These are phyloP conservation scores for Chondrosia reniformis DNA, from an alignment of 37 sponge, comb jelly and placozoan species.

Conservation along the genomic window DNA sequence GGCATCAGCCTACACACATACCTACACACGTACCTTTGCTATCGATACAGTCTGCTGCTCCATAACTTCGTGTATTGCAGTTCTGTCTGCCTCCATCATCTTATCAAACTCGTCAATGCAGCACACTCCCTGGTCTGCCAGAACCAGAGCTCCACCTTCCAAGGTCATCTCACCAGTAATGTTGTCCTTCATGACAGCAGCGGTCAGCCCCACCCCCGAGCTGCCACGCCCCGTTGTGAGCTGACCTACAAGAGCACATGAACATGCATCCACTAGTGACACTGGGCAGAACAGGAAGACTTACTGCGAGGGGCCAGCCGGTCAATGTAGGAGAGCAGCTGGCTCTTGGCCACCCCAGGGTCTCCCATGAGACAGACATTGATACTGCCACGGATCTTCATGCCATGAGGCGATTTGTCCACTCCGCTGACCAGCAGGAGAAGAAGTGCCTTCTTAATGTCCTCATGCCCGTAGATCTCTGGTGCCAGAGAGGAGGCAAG, in stretches of 20 bases:
- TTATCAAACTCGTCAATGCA: slow-evolving; percentile 99
- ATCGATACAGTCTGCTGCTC: slow-evolving; percentile 99
- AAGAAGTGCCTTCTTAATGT: slow-evolving; percentile 95
- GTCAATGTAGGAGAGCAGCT: slow-evolving; percentile 94
- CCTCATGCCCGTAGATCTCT: slow-evolving; percentile 98
- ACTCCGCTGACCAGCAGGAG: slow-evolving; percentile 96
- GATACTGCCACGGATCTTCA: slow-evolving; percentile 97
- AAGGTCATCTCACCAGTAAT: slow-evolving; percentile 94
- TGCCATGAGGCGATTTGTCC: slow-evolving; percentile 90
- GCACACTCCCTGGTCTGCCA: slow-evolving; percentile 97
- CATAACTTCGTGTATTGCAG: slow-evolving; percentile 99
- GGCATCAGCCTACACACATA: not conserved
- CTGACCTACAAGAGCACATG: slow-evolving; percentile 56
- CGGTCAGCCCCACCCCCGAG: slow-evolving; percentile 97
- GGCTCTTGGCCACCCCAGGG: slow-evolving; percentile 99
- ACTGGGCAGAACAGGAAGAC: slow-evolving; percentile 9
- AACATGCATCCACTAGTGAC: not conserved
- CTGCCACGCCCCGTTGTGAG: slow-evolving; percentile 98
- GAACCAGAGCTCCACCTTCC: slow-evolving; percentile 97
- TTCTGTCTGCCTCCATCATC: slow-evolving; percentile 96
- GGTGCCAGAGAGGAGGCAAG: slow-evolving; percentile 93
- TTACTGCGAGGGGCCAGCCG: slow-evolving; percentile 87
- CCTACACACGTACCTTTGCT: slow-evolving; percentile 73
- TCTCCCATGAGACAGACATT: slow-evolving; percentile 98
- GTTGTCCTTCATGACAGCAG: slow-evolving; percentile 96